phyloP scores from a whole-genome alignment of 2,113 vertebrate genomes.

The Meriones unguiculatus region DNA sequence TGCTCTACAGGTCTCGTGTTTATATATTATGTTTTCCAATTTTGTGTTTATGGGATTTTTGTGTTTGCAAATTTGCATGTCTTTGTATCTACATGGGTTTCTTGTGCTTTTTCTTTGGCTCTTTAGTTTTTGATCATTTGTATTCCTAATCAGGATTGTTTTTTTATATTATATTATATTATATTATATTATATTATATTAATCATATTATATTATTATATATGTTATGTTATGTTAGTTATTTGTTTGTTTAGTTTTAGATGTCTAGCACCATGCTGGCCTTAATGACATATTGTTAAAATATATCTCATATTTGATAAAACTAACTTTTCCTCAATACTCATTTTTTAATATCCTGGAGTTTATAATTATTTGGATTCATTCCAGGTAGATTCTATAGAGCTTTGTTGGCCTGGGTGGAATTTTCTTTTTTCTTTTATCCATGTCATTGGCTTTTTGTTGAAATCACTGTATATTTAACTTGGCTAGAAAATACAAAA shows the following conservation, averaged over 20 bases:
- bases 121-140: neutral
- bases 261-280: neutral
- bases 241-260: neutral
- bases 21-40: no score
- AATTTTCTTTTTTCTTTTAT: neutral
- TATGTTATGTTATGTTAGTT: neutral
- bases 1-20: neutral
- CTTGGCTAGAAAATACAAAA: slow-evolving; percentile 4
- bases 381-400: neutral
- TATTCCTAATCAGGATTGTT: neutral
- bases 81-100: neutral
- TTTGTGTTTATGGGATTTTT: neutral
- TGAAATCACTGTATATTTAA: slow-evolving; percentile 35
- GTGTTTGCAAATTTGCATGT: neutral
- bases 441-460: neutral
- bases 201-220: neutral
- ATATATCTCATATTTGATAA: neutral
- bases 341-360: neutral
- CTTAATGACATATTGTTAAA: neutral
- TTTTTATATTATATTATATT: no score
- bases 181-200: neutral
- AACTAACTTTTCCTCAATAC: neutral
- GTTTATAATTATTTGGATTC: slow-evolving; percentile 13
- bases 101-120: neutral
- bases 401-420: neutral